Evolutionary conservation across 2,113 vertebrate species (phyloP).

Genomic region (Arvicanthis niloticus): DNA sequence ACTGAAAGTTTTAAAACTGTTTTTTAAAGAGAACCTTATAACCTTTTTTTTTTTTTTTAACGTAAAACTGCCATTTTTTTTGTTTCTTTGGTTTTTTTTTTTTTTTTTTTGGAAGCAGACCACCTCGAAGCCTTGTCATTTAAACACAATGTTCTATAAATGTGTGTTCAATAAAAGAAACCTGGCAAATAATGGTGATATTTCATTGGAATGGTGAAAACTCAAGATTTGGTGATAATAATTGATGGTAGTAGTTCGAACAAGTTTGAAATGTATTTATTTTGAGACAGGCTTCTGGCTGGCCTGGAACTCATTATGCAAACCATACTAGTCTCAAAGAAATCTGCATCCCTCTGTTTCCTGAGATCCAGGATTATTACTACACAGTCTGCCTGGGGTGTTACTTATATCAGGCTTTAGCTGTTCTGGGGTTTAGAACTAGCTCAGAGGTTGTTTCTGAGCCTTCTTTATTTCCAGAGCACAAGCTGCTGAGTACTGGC

Average conservation of each 20-base stretch:
- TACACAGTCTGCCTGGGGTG: background rate
- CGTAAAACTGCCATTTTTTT: background rate
- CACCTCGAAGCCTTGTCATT: background rate
- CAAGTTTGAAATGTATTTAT: background rate
- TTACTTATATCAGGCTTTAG: background rate
- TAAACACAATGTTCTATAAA: background rate
- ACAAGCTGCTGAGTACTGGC: conserved; percentile 95
- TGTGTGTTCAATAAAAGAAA: background rate
- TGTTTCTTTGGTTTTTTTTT: too few species aligned
- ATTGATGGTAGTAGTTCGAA: background rate
- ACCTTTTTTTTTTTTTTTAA: background rate
- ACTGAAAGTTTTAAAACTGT: background rate
- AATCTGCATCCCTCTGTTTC: background rate
- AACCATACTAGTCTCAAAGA: too few species aligned
- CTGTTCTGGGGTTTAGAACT: background rate
- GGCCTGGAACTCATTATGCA: background rate
- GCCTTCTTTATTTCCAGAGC: conserved; percentile 88
- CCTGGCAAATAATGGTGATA: background rate
- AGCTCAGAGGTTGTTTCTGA: background rate
- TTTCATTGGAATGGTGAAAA: conserved; percentile 29
- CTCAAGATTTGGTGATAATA: conserved; percentile 27
- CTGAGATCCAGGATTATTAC: background rate
- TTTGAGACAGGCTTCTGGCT: background rate
- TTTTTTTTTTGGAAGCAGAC: background rate
- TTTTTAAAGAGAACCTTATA: background rate